Conservation (phyloP, 2,797 vertebrate species). For the Peromyscus aztecus region DNA sequence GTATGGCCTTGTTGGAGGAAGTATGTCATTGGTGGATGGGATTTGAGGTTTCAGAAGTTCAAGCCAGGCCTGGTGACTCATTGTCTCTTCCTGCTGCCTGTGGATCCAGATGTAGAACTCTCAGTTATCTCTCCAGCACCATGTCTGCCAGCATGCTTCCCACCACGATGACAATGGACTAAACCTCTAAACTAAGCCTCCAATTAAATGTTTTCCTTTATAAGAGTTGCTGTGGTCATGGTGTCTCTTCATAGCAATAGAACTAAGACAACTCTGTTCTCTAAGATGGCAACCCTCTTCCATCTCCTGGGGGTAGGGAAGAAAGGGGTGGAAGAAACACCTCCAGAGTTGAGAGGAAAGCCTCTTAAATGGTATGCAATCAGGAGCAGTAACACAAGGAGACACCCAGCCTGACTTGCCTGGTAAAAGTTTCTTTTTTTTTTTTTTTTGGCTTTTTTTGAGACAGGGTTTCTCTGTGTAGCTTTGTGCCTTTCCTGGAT, state of each 20-base stretch:
- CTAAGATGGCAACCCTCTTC: background rate
- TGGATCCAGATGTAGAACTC: background rate
- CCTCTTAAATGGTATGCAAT: conserved; percentile 11
- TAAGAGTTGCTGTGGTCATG: background rate
- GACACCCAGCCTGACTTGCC: conserved; percentile 30
- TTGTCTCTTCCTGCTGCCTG: background rate
- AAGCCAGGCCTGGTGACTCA: background rate
- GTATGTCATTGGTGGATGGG: background rate
- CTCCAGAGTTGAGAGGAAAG: conserved; percentile 3
- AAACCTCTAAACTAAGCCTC: background rate
- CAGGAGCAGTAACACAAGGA: background rate
- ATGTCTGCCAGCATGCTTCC: background rate
- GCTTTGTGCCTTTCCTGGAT: no score
- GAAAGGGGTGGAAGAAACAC: background rate
- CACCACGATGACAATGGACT: background rate
- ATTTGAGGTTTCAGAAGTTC: background rate
- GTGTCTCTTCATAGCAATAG: background rate
- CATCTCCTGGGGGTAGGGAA: background rate
- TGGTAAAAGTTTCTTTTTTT: conserved; percentile 35
- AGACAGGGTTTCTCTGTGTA: no score
- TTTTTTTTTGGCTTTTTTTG: no score
- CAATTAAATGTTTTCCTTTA: background rate
- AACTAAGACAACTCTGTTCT: background rate
- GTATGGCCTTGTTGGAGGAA: background rate
- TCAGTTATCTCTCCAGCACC: background rate